Percentiles rank a stretch among this genome's conserved stretches.
These are phyloP conservation scores for Poecile atricapillus DNA, from an alignment of 2,113 vertebrate species.

Conservation along the genomic window DNA sequence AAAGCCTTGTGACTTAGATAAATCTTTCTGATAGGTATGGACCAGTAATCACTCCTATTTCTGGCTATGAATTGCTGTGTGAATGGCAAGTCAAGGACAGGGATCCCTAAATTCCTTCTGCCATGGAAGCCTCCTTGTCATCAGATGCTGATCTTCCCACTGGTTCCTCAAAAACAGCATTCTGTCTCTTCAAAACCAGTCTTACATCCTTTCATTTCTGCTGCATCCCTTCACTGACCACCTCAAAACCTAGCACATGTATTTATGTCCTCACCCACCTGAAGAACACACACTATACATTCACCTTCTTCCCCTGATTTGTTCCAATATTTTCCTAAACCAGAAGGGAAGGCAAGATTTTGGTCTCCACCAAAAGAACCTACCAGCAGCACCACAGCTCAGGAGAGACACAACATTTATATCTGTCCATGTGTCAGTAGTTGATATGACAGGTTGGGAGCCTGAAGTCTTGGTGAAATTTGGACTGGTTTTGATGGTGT, in stretches of 20 bases:
- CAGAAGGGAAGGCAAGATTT: background rate
- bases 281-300: accelerated
- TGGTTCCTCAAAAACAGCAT: background rate
- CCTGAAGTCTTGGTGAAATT: background rate
- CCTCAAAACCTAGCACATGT: background rate
- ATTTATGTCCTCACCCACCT: background rate
- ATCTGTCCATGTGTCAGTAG: background rate
- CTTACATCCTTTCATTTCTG: no score
- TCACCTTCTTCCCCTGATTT: background rate
- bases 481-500: background rate
- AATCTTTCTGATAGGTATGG: background rate
- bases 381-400: accelerated
- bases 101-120: background rate
- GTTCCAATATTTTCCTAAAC: background rate
- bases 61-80: background rate
- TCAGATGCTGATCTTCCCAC: background rate
- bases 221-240: background rate
- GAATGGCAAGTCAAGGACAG: background rate
- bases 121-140: accelerated
- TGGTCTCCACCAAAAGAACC: background rate
- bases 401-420: background rate
- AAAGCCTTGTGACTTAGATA: background rate
- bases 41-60: background rate
- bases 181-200: background rate
- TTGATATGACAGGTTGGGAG: accelerated